Evolutionary conservation across 2,888 invertebrate genomes (phyloP).

Genomic region (Heteromyza rotundicornis): DNA sequence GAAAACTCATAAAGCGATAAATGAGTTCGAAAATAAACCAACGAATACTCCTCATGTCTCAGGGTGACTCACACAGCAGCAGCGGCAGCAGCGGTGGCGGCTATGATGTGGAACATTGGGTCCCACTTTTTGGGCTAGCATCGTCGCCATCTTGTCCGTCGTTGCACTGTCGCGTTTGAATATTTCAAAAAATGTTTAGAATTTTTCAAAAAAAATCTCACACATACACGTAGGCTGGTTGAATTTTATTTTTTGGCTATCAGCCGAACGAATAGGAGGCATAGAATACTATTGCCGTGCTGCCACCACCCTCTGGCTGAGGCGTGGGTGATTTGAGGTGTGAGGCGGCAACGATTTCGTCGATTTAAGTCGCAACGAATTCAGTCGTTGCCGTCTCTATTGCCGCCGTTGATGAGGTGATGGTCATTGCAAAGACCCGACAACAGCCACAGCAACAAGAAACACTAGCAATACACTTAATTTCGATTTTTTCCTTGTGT

Average conservation of each 20-base stretch:
- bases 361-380: slow-evolving; percentile 2
- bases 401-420: slow-evolving; percentile 24
- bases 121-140: too few relatives aligned
- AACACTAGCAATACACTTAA: neutral
- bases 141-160: too few relatives aligned
- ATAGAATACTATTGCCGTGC: too few relatives aligned
- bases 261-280: too few relatives aligned
- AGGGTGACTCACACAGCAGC: slow-evolving; percentile 7
- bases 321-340: slow-evolving; percentile 15
- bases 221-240: too few relatives aligned
- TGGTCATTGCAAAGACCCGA: slow-evolving; percentile 29
- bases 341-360: slow-evolving; percentile 23
- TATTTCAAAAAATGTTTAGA: too few relatives aligned
- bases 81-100: too few relatives aligned
- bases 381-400: neutral
- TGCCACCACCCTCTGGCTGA: too few relatives aligned
- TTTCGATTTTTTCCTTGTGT: neutral
- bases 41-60: neutral
- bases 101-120: neutral
- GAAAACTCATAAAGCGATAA: slow-evolving; percentile 11
- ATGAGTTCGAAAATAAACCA: slow-evolving; percentile 13
- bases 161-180: too few relatives aligned
- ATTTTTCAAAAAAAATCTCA: too few relatives aligned
- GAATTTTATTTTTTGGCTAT: neutral
- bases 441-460: slow-evolving; percentile 3